These are phyloP conservation scores for Fragum sueziense DNA, from an alignment of 2,888 invertebrate species.

Conservation along the genomic window DNA sequence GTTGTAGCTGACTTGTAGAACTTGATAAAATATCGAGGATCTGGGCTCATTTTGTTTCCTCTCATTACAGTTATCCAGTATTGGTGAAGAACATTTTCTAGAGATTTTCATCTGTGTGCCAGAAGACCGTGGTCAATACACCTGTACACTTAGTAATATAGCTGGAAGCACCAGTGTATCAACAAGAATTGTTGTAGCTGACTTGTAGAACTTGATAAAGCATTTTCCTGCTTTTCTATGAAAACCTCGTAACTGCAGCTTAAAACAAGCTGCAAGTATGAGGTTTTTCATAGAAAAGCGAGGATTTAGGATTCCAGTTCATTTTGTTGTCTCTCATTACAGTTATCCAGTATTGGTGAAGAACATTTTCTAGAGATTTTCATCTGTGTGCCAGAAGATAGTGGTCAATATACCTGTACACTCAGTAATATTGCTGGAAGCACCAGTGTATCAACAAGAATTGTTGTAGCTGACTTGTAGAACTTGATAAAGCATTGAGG, in stretches of 20 bases:
- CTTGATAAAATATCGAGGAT: too few species aligned
- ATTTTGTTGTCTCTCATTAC: too few species aligned
- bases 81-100: slow-evolving; percentile 68
- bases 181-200: slow-evolving; percentile 61
- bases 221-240: too few species aligned
- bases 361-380: slow-evolving; percentile 71
- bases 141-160: slow-evolving; percentile 70
- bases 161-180: slow-evolving; percentile 67
- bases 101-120: slow-evolving; percentile 64
- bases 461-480: slow-evolving; percentile 59
- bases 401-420: slow-evolving; percentile 76
- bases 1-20: slow-evolving; percentile 49
- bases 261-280: too few species aligned
- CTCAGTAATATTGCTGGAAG: slow-evolving; percentile 69
- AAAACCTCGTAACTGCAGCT: too few species aligned
- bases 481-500: too few species aligned
- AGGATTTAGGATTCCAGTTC: too few species aligned
- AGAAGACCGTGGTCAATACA: slow-evolving; percentile 75
- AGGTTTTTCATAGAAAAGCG: too few species aligned
- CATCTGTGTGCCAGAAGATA: slow-evolving; percentile 64
- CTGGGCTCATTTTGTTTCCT: too few species aligned
- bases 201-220: too few species aligned
- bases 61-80: slow-evolving; percentile 55
- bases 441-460: slow-evolving; percentile 64
- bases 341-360: slow-evolving; percentile 63